Evolutionary conservation across 2,797 vertebrate genomes (phyloP), one percentile per base, ranked within the genome.

Genomic region (Micromesistius poutassou): DNA sequence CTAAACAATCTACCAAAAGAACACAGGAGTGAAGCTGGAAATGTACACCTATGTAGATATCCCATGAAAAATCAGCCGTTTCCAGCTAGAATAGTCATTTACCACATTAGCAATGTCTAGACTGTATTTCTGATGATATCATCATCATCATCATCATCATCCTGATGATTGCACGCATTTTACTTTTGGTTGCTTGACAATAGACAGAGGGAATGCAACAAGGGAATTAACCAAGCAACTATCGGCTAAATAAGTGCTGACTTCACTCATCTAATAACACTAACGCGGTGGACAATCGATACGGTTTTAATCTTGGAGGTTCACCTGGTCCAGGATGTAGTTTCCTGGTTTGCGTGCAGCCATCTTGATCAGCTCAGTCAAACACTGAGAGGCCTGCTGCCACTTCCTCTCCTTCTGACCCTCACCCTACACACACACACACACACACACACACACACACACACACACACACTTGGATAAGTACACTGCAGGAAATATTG

Each of bases 301-400:
- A 10, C 36, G 0, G n/a, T 36, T 38, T 40, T 38, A 73, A 28
- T 55, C 1, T 13, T 16, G 16, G 78, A n/a, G 36, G 0, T 19
- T 87, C 78, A 97, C 96, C 96, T 97, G 96, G 87, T 98, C 96
- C 0, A 98, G 93, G 81, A 98, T 98, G 84, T 96, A 97, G 90
- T 97, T 98, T 19, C 94, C 92, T 66, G 92, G 94, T 78, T 89
- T 94, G 80, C 93, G 85, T 40, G 96, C 94, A 71, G 95, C 96
- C 4, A 94, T 82, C 85, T 94, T 96, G 83, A 97, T 94, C 78
- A 97, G 87, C 66, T 96, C 93, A 80, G 95, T 97, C 77, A 98
- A 91, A 89, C 96, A 97, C 82, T 94, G 95, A 79, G 96, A 95
- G 50, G 96, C 96, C 92, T 97, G 95, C 87, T 94, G 95, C 77